Evolutionary conservation across 2,797 vertebrate species (phyloP).

Genomic region (Cuculus canorus): DNA sequence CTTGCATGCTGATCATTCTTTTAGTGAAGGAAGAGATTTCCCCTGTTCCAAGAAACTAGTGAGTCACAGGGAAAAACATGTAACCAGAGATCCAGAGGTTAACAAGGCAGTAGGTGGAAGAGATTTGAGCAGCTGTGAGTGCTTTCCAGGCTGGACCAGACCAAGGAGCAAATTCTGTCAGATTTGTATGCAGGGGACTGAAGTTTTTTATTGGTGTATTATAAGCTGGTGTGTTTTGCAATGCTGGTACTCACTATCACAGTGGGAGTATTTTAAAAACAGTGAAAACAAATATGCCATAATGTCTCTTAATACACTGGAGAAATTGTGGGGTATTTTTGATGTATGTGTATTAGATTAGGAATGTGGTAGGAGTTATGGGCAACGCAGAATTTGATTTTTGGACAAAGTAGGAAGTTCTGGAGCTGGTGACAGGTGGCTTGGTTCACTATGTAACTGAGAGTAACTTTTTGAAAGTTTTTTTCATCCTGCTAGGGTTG

Average conservation of each 20-base stretch:
- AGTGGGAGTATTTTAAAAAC: background rate
- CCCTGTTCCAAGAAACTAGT: background rate
- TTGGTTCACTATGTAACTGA: background rate
- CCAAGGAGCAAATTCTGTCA: background rate
- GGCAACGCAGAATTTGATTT: background rate
- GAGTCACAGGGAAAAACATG: background rate
- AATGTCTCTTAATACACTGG: background rate
- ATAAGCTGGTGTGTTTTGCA: background rate
- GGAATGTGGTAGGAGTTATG: background rate
- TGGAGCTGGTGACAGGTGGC: background rate
- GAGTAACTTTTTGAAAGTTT: background rate
- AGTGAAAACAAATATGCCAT: background rate
- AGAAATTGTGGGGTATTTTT: background rate
- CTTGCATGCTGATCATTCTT: background rate
- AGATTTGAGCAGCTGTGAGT: background rate
- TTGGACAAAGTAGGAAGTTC: background rate
- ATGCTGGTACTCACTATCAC: accelerated
- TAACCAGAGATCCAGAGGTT: background rate
- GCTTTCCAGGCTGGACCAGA: background rate
- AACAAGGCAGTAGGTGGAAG: background rate
- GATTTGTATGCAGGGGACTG: background rate
- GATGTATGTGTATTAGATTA: background rate
- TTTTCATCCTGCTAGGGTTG: background rate
- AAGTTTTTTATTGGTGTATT: background rate
- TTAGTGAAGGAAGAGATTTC: background rate